Percentiles rank a stretch among this genome's conserved stretches.
Conservation (phyloP, 1,140 invertebrate species). For the Nasonia vitripennis region DNA sequence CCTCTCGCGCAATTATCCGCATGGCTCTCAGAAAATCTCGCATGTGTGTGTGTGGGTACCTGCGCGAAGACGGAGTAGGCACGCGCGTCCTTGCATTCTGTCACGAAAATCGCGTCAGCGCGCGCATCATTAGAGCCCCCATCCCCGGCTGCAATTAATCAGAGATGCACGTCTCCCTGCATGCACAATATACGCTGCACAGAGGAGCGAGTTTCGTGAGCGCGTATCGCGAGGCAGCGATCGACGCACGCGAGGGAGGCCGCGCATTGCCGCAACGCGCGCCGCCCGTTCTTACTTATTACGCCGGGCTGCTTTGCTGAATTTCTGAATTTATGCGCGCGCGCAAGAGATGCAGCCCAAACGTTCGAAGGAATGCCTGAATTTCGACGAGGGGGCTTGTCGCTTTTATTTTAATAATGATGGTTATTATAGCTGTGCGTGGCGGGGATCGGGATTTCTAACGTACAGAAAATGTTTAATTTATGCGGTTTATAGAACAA, state of each 20-base stretch:
- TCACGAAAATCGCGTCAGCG: slow-evolving; percentile 41
- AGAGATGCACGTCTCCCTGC: slow-evolving; percentile 5
- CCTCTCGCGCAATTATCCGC: not conserved
- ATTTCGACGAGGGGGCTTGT: not conserved
- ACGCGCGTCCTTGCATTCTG: slow-evolving; percentile 32
- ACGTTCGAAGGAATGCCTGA: not conserved
- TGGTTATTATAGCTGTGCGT: not conserved
- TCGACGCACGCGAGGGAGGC: not conserved
- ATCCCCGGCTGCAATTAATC: slow-evolving; percentile 40
- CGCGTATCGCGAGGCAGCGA: not conserved
- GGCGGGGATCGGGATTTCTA: too few relatives aligned
- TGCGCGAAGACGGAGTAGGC: not conserved
- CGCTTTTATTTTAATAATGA: not conserved
- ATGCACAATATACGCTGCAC: not conserved
- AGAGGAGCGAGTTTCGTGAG: slow-evolving; percentile 10
- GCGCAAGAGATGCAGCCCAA: not conserved
- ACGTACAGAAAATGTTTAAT: not conserved
- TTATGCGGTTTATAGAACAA: not conserved
- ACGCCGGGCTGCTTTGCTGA: not conserved
- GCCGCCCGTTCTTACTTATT: too few relatives aligned
- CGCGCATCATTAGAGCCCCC: not conserved
- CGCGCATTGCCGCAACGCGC: not conserved
- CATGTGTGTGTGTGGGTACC: too few relatives aligned
- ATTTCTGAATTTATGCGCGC: slow-evolving; percentile 1
- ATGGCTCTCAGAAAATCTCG: not conserved